Percentiles rank a stretch among this genome's conserved stretches.
Conservation (phyloP, 1,140 invertebrate species). For the Euglossa dilemma region DNA sequence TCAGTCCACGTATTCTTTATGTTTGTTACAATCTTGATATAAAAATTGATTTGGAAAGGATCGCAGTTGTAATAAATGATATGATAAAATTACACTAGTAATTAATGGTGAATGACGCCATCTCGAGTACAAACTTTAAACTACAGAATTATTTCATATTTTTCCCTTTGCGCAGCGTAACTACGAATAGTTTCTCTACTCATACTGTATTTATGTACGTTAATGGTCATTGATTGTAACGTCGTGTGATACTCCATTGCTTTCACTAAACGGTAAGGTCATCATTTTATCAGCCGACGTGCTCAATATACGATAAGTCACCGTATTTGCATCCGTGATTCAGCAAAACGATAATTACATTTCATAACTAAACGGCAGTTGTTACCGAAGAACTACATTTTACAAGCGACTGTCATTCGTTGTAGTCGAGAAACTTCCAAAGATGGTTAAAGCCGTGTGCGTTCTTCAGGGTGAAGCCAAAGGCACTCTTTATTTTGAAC, state of each 20-base stretch:
- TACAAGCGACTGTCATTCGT: background rate
- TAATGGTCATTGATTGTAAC: conserved; percentile 2
- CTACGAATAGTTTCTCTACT: background rate
- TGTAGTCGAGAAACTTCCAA: conserved; percentile 43
- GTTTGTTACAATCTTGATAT: too few relatives aligned
- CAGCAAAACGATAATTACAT: conserved; percentile 65
- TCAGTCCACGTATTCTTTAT: too few relatives aligned
- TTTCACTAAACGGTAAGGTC: conserved; percentile 11
- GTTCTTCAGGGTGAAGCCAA: conserved; percentile 92
- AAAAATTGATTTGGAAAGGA: too few relatives aligned
- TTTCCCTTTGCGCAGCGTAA: background rate
- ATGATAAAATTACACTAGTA: background rate
- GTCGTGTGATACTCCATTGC: conserved; percentile 7
- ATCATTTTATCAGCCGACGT: conserved; percentile 17
- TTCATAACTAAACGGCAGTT: conserved; percentile 22
- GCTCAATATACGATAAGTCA: background rate
- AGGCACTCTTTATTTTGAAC: conserved; percentile 90
- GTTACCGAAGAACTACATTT: background rate
- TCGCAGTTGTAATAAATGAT: too few relatives aligned
- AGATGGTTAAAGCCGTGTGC: conserved; percentile 90
- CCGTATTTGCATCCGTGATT: conserved; percentile 63
- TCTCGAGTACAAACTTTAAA: background rate
- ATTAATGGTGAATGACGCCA: conserved; percentile 3
- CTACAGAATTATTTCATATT: conserved; percentile 9
- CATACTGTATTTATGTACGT: background rate